Evolutionary conservation across 2,888 invertebrate genomes (phyloP), one percentile per base, ranked within the genome.

Genomic region (Magallana nippona): DNA sequence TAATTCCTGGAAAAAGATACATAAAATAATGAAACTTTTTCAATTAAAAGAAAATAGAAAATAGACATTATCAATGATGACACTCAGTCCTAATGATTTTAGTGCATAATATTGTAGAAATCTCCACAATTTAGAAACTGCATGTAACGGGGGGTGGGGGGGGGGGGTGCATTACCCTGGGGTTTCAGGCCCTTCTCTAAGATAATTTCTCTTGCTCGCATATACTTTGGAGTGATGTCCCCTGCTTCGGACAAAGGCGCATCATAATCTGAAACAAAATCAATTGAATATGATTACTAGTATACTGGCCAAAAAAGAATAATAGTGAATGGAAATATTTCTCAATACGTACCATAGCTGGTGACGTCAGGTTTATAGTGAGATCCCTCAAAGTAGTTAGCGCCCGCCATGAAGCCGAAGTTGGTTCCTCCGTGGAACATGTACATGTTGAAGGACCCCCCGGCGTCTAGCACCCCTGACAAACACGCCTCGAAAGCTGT

Each of bases 381-480:
- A 15, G 85, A 84, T 27, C 79, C 83, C 32, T 79, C 55, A 58
- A 89, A 86, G 57, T 84, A 84, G 78, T 91, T 92, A n/a, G 90
- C 91, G 11, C 92, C 92, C 32, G 89, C 89, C 89, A 91, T 91
- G 83, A 91, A 93, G 27, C 93, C 93, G 85, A 93, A 92, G 86
- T 97, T 98, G 1, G 97, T 97, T 77, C 98, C 98, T 17, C 98
- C 98, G 91, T 96, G 96, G 93, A 97, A 98, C 96, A 98, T 97
- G 93, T 98, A 98, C 90, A 98, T 96, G 92, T 97, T 98, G 63
- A 98, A 96, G 81, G 96, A 96, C 17, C 95, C 95, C 62, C 91
- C 91, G 56, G 89, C 85, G 3, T 89, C 82, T 55, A 94, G 86
- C 62, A 94, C 92, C 8, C 82, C 86, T 13, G 88, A 87, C 55